Percentiles rank a stretch among this genome's conserved stretches.
Conservation (phyloP, 37 sponge, comb jelly and placozoan genomes). For the Agelas oroides region DNA sequence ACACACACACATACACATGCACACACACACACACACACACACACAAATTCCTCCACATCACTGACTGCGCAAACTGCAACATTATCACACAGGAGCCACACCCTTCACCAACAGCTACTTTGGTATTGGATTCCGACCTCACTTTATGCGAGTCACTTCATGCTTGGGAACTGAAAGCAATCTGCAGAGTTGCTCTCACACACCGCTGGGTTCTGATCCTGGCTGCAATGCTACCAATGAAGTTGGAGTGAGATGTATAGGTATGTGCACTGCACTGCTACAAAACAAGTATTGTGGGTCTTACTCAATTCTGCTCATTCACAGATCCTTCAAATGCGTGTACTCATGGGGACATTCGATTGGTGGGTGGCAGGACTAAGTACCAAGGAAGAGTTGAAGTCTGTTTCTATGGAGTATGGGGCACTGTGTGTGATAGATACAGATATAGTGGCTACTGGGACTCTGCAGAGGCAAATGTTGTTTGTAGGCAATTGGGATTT, state of each 20-base stretch:
- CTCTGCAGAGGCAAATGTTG: neutral
- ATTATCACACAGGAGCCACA: constrained; percentile 5
- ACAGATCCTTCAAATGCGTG: neutral
- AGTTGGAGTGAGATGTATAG: constrained; percentile 6
- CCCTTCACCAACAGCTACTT: neutral
- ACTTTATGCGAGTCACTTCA: neutral
- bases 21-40: too few species aligned
- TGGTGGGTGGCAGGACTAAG: neutral
- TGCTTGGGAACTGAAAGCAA: neutral
- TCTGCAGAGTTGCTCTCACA: neutral
- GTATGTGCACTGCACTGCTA: neutral
- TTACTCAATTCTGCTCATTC: too few species aligned
- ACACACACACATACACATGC: too few species aligned
- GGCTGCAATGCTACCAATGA: neutral
- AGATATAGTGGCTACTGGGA: neutral
- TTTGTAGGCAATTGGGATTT: neutral
- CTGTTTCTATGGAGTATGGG: neutral
- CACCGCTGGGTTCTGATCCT: constrained; percentile 7
- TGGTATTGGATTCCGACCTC: constrained; percentile 4
- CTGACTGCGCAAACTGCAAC: too few species aligned
- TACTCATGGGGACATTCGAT: neutral
- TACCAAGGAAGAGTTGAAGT: neutral
- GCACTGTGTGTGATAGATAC: constrained; percentile 2
- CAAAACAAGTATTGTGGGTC: neutral
- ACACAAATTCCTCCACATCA: too few species aligned